Conservation (phyloP, 2,888 invertebrate genomes). For the Acanthacorydalis orientalis region DNA sequence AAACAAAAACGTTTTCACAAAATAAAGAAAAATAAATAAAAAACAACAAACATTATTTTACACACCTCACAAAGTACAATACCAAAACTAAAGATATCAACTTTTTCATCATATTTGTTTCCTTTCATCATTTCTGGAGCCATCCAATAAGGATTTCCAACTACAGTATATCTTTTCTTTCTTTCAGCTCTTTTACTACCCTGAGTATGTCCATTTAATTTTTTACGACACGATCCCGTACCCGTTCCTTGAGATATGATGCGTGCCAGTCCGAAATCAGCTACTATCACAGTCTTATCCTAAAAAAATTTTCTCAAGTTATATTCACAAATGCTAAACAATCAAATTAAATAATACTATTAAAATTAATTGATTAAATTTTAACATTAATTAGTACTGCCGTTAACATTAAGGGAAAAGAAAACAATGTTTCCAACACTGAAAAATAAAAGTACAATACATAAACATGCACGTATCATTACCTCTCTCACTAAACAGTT, state of each 20-base stretch:
- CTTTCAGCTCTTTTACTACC: conserved; percentile 38
- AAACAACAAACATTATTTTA: not conserved
- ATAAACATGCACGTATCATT: conserved; percentile 14
- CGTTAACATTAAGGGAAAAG: not conserved
- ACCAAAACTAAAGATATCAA: conserved; percentile 91
- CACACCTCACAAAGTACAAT: conserved; percentile 84
- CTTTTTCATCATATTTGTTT: conserved; percentile 88
- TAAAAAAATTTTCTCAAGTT: too few species aligned
- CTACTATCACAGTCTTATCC: conserved; percentile 85
- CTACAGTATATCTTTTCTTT: conserved; percentile 84
- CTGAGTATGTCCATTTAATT: conserved; percentile 20
- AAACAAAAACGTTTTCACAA: not conserved
- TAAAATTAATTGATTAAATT: too few species aligned
- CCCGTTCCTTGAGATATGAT: conserved; percentile 42
- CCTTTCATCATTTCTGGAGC: conserved; percentile 98
- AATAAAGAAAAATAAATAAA: not conserved
- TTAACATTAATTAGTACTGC: too few species aligned
- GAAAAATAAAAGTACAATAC: not conserved
- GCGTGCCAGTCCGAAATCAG: conserved; percentile 86
- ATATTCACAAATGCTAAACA: too few species aligned
- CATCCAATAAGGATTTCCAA: conserved; percentile 98
- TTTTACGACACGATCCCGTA: conserved; percentile 11
- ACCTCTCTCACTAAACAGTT: conserved; percentile 83
- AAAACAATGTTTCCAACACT: not conserved
- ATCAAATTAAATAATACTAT: too few species aligned